These are phyloP conservation scores for Cloeon dipterum DNA, from an alignment of 2,888 invertebrate species.

Conservation along the genomic window DNA sequence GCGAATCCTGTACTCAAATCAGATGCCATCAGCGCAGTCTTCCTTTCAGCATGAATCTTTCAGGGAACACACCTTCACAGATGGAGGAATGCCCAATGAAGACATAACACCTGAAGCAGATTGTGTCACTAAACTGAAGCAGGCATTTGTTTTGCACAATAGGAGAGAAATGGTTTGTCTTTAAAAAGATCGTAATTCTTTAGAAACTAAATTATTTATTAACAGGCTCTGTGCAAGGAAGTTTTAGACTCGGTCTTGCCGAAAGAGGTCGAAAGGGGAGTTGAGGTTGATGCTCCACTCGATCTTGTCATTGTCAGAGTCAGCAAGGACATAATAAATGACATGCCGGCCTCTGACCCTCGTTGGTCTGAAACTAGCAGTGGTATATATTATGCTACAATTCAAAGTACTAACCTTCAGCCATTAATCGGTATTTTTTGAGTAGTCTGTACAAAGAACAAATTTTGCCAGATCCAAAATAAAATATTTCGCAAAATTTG, in stretches of 20 bases:
- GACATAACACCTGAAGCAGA: slow-evolving; percentile 34
- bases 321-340: slow-evolving; percentile 59
- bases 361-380: slow-evolving; percentile 39
- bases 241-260: slow-evolving; percentile 24
- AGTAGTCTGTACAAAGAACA: no score
- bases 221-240: slow-evolving; percentile 17
- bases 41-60: no score
- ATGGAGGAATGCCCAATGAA: no score
- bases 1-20: no score
- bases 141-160: slow-evolving; percentile 53
- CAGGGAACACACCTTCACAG: no score
- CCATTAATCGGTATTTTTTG: no score
- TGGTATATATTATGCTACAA: no score
- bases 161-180: slow-evolving; percentile 26
- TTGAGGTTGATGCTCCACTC: slow-evolving; percentile 24
- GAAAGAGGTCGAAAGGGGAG: slow-evolving; percentile 14
- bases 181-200: not conserved
- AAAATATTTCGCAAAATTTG: no score
- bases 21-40: no score
- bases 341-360: slow-evolving; percentile 75
- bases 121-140: slow-evolving; percentile 31
- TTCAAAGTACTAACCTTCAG: no score
- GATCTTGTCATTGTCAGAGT: slow-evolving; percentile 38
- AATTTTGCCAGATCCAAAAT: no score
- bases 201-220: slow-evolving; percentile 1